Evolutionary conservation across 1,140 invertebrate genomes (phyloP).

Genomic region (Chymomyza costata): DNA sequence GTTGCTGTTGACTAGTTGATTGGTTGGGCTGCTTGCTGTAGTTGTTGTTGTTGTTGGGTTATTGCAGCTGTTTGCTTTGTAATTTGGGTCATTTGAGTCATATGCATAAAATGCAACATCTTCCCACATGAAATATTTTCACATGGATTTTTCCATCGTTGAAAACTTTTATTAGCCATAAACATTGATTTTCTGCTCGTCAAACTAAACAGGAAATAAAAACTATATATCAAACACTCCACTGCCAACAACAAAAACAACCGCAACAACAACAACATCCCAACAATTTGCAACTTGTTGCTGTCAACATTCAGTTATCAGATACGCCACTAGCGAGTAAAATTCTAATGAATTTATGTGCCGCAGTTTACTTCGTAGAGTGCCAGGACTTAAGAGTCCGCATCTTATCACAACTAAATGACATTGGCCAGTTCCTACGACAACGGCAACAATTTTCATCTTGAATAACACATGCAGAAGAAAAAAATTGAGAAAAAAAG

Average conservation of each 20-base stretch:
- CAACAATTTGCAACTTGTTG: slow-evolving; percentile 62
- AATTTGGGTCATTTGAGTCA: slow-evolving; percentile 69
- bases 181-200: slow-evolving; percentile 31
- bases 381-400: slow-evolving; percentile 19
- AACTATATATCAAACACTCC: slow-evolving; percentile 57
- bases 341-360: slow-evolving; percentile 68
- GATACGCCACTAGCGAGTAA: slow-evolving; percentile 52
- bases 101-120: slow-evolving; percentile 56
- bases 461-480: too few relatives aligned
- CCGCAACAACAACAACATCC: too few relatives aligned
- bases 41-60: slow-evolving; percentile 25
- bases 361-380: slow-evolving; percentile 1
- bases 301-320: slow-evolving; percentile 56
- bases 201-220: slow-evolving; percentile 64
- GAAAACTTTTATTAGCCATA: slow-evolving; percentile 35
- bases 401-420: slow-evolving; percentile 66
- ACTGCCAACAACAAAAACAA: slow-evolving; percentile 37
- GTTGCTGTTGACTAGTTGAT: slow-evolving; percentile 19
- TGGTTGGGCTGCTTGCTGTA: neutral
- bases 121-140: too few relatives aligned
- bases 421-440: slow-evolving; percentile 62
- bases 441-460: too few relatives aligned
- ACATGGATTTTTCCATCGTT: slow-evolving; percentile 40
- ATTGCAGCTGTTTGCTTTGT: slow-evolving; percentile 55
- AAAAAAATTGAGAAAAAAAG: too few relatives aligned